Evolutionary conservation across 2,888 invertebrate genomes (phyloP).

Genomic region (Machimus atricapillus): DNA sequence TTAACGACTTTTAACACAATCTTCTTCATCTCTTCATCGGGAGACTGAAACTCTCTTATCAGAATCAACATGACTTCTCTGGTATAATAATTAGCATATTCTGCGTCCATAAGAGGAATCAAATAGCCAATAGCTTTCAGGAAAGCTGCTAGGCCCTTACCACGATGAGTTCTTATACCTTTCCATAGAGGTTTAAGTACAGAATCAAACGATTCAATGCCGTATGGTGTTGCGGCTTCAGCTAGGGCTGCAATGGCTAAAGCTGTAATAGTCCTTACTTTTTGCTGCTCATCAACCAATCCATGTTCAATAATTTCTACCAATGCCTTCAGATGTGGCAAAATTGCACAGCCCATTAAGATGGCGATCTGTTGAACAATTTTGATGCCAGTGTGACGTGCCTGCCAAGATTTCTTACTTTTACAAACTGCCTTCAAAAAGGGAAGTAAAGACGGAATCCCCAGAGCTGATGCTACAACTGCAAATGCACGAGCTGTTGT

Average conservation of each 20-base stretch:
- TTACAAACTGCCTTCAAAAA: slow-evolving; percentile 99
- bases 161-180: slow-evolving; percentile 91
- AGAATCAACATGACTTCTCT: slow-evolving; percentile 92
- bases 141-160: slow-evolving; percentile 97
- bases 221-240: slow-evolving; percentile 99
- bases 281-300: slow-evolving; percentile 97
- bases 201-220: slow-evolving; percentile 99
- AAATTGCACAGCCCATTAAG: slow-evolving; percentile 98
- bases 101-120: slow-evolving; percentile 99
- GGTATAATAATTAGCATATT: slow-evolving; percentile 99
- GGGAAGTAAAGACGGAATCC: slow-evolving; percentile 94
- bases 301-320: slow-evolving; percentile 99
- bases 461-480: slow-evolving; percentile 98
- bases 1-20: slow-evolving; percentile 99
- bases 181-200: slow-evolving; percentile 99
- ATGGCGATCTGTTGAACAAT: slow-evolving; percentile 99
- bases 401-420: slow-evolving; percentile 99
- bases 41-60: slow-evolving; percentile 99
- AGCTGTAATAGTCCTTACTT: slow-evolving; percentile 95
- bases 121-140: slow-evolving; percentile 98
- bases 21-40: slow-evolving; percentile 99
- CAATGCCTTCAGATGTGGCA: slow-evolving; percentile 96
- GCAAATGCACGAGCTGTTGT: slow-evolving; percentile 99
- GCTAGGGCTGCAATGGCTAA: slow-evolving; percentile 97
- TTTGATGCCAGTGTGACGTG: slow-evolving; percentile 96